Conservation (phyloP, 2,888 invertebrate genomes). For the Micropterix aruncella region DNA sequence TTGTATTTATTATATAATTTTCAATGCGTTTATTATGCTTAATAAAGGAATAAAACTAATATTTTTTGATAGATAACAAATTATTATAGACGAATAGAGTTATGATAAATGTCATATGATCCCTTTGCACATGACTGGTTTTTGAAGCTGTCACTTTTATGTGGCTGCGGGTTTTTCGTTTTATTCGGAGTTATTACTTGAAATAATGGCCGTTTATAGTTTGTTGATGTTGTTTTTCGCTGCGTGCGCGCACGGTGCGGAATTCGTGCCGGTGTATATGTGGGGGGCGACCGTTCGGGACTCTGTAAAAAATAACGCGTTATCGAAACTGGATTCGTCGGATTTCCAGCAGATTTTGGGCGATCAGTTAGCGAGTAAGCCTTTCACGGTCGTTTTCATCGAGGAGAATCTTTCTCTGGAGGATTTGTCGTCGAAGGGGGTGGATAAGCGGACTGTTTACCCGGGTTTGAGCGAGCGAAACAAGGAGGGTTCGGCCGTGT, state of each 20-base stretch:
- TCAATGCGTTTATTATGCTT: constrained; percentile 14
- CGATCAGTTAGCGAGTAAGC: constrained; percentile 22
- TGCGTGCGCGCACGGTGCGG: constrained; percentile 9
- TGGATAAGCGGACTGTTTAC: constrained; percentile 24
- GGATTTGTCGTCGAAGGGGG: constrained; percentile 38
- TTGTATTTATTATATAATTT: constrained; percentile 24
- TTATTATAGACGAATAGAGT: too few relatives aligned
- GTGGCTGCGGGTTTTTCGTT: too few relatives aligned
- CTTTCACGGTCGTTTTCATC: constrained; percentile 34
- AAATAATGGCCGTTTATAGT: background rate
- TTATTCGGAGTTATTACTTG: too few relatives aligned
- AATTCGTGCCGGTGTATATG: constrained; percentile 41
- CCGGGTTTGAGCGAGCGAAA: constrained; percentile 25
- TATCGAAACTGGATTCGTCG: constrained; percentile 19
- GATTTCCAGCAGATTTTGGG: constrained; percentile 26
- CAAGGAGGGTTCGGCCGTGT: constrained; percentile 23
- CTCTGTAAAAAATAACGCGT: constrained; percentile 20
- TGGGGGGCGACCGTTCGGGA: constrained; percentile 33
- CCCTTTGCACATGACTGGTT: too few relatives aligned
- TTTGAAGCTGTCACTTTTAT: too few relatives aligned
- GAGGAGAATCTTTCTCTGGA: constrained; percentile 42
- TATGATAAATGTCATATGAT: too few relatives aligned
- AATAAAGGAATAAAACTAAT: too few relatives aligned
- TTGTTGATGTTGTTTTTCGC: background rate
- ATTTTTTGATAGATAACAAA: too few relatives aligned